These are phyloP conservation scores for Gryllus longicercus DNA, from an alignment of 2,888 invertebrate species.

Conservation along the genomic window DNA sequence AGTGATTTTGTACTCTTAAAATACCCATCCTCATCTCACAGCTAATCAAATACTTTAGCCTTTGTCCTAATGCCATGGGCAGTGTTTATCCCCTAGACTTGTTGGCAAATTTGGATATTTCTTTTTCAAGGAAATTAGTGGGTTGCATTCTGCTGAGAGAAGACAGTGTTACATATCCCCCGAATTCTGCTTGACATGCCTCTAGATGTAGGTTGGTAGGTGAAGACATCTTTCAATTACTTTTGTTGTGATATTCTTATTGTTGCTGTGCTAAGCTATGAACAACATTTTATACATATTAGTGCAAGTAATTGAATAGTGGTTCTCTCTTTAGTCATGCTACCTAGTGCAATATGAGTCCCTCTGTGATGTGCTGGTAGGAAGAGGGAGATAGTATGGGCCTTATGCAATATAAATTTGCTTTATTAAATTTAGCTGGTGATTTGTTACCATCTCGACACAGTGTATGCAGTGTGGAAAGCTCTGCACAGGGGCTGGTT, in stretches of 20 bases:
- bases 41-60: slow-evolving; percentile 23
- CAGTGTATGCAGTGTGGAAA: slow-evolving; percentile 19
- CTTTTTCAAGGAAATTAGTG: slow-evolving; percentile 20
- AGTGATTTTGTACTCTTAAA: slow-evolving; percentile 32
- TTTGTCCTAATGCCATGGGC: slow-evolving; percentile 32
- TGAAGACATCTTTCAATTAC: slow-evolving; percentile 12
- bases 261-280: slow-evolving; percentile 19
- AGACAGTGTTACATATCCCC: slow-evolving; percentile 23
- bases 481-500: slow-evolving; percentile 24
- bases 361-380: slow-evolving; percentile 26
- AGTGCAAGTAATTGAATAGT: slow-evolving; percentile 28
- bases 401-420: slow-evolving; percentile 36
- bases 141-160: slow-evolving; percentile 19
- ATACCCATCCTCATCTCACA: slow-evolving; percentile 29
- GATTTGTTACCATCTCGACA: slow-evolving; percentile 34
- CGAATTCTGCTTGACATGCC: slow-evolving; percentile 5
- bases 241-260: slow-evolving; percentile 21
- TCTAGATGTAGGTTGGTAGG: slow-evolving; percentile 1
- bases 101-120: slow-evolving; percentile 28
- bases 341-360: slow-evolving; percentile 37
- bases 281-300: slow-evolving; percentile 20
- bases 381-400: slow-evolving; percentile 29
- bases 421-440: slow-evolving; percentile 34
- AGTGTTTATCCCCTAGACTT: slow-evolving; percentile 28
- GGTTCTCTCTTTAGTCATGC: slow-evolving; percentile 32